phyloP scores from a whole-genome alignment of 1,140 invertebrate species.

The Harpegnathos saltator region DNA sequence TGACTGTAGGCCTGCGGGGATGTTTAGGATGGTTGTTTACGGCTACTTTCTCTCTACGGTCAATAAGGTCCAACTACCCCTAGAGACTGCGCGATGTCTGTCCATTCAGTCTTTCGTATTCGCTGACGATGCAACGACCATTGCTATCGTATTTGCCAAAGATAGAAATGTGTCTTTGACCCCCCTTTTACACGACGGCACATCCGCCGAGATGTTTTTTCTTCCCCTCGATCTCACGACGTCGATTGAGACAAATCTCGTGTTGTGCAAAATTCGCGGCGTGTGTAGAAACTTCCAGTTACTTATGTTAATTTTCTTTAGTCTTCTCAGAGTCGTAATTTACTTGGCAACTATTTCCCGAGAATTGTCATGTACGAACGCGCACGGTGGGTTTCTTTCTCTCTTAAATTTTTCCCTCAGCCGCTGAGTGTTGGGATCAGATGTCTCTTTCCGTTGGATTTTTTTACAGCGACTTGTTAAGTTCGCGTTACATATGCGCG shows the following conservation, averaged over 20 bases:
- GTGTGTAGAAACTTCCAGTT: not conserved
- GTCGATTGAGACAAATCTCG: slow-evolving; percentile 5
- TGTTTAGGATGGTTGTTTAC: slow-evolving; percentile 84
- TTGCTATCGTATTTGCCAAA: slow-evolving; percentile 74
- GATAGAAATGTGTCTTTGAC: slow-evolving; percentile 65
- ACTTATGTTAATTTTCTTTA: not conserved
- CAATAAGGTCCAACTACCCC: slow-evolving; percentile 79
- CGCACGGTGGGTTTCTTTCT: too few relatives aligned
- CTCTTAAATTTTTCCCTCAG: too few relatives aligned
- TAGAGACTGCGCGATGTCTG: slow-evolving; percentile 71
- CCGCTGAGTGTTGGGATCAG: too few relatives aligned
- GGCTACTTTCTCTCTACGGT: slow-evolving; percentile 77
- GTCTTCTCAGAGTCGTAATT: too few relatives aligned
- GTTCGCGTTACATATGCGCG: too few relatives aligned
- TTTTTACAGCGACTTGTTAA: too few relatives aligned
- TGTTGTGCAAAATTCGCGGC: not conserved
- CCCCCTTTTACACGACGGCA: slow-evolving; percentile 25
- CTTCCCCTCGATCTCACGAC: not conserved
- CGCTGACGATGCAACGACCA: slow-evolving; percentile 79
- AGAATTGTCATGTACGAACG: too few relatives aligned
- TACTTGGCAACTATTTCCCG: too few relatives aligned
- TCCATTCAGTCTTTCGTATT: slow-evolving; percentile 76
- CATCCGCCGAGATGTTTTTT: slow-evolving; percentile 4
- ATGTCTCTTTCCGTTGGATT: too few relatives aligned
- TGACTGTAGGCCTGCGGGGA: slow-evolving; percentile 76